Percentiles rank a stretch among this genome's conserved stretches.
Conservation (phyloP, 2,113 vertebrate species). For the Psilopsiagon aurifrons region DNA sequence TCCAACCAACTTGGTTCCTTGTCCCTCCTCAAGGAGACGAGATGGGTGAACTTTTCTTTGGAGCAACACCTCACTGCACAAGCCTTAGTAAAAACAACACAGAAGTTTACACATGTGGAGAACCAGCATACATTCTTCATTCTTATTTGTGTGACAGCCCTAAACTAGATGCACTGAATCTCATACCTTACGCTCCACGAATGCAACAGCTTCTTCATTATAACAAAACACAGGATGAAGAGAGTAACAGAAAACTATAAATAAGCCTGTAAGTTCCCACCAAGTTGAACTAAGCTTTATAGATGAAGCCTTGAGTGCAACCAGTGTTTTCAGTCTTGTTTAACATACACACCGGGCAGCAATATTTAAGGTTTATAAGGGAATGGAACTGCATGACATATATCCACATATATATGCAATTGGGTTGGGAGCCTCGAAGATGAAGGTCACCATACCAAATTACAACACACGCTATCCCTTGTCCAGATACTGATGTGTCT, state of each 20-base stretch:
- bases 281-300: neutral
- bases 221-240: neutral
- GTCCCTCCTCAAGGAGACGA: neutral
- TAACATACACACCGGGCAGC: neutral
- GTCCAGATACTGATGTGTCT: rapidly evolving
- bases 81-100: neutral
- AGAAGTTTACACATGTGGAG: neutral
- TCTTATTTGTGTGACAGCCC: conserved; percentile 42
- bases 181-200: neutral
- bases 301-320: conserved; percentile 6
- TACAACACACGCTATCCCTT: rapidly evolving
- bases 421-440: neutral
- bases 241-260: neutral
- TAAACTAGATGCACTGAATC: conserved; percentile 27
- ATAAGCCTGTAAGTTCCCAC: neutral
- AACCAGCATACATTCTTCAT: neutral
- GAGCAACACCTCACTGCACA: neutral
- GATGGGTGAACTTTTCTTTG: neutral
- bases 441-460: neutral
- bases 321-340: neutral
- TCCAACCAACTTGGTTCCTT: neutral
- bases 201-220: neutral
- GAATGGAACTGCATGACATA: neutral
- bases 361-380: neutral
- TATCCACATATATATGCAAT: rapidly evolving